A percentile compares a stretch with the other conserved stretches of the same genome.
phyloP scores from a whole-genome alignment of 2,113 vertebrate species.

The Pseudorhombus dupliciocellatus region DNA sequence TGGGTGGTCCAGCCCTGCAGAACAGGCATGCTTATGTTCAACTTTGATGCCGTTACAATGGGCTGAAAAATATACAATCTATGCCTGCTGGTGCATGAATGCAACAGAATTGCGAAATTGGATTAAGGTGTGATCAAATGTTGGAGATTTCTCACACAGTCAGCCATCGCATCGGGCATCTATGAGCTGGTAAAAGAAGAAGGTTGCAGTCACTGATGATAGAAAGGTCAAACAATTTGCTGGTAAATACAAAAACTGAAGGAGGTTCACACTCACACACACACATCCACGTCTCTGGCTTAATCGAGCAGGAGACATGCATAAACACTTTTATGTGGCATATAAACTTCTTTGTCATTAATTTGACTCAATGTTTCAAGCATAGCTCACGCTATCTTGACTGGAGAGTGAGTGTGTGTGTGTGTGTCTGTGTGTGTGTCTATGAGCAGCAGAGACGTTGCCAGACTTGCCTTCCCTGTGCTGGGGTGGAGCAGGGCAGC shows the following conservation, averaged over 20 bases:
- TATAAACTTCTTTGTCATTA: not conserved
- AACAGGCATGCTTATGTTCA: slow-evolving; percentile 77
- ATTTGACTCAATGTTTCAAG: slow-evolving; percentile 1
- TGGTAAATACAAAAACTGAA: slow-evolving; percentile 41
- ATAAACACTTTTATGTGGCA: not conserved
- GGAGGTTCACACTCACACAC: not conserved
- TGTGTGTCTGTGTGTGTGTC: slow-evolving; percentile 25
- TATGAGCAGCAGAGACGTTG: slow-evolving; percentile 13
- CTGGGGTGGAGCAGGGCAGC: slow-evolving; percentile 61
- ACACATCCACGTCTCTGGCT: slow-evolving; percentile 2
- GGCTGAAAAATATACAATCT: slow-evolving; percentile 72
- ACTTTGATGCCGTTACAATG: slow-evolving; percentile 79
- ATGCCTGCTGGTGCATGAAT: slow-evolving; percentile 64
- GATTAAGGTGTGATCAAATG: slow-evolving; percentile 76
- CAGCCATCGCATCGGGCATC: slow-evolving; percentile 27
- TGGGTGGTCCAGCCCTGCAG: slow-evolving; percentile 81
- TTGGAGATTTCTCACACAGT: slow-evolving; percentile 74
- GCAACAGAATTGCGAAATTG: slow-evolving; percentile 72
- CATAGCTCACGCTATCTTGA: slow-evolving; percentile 21
- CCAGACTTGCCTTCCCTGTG: slow-evolving; percentile 50
- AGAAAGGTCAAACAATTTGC: slow-evolving; percentile 43
- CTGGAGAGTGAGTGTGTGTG: slow-evolving; percentile 2
- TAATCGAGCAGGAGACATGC: not conserved
- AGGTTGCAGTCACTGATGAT: slow-evolving; percentile 30
- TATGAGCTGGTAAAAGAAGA: not conserved